A percentile compares a stretch with the other conserved stretches of the same genome.
Evolutionary conservation across 2,797 vertebrate species (phyloP).

Genomic region (Hirundo rustica): DNA sequence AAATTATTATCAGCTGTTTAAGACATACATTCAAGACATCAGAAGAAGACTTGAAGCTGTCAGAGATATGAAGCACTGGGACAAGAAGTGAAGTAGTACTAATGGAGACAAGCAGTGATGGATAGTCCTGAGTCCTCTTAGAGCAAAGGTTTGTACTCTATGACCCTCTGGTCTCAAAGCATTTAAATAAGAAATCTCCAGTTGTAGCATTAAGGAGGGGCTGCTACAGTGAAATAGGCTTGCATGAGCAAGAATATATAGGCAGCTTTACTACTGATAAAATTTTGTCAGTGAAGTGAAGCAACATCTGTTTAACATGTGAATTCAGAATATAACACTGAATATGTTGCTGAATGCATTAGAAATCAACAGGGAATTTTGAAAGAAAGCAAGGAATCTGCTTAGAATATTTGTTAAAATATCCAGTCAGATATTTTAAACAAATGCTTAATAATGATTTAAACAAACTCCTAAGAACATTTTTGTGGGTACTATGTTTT

Average conservation of each 20-base stretch:
- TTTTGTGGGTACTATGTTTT: neutral
- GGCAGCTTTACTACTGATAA: neutral
- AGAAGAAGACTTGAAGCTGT: neutral
- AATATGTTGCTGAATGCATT: neutral
- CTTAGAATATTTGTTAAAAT: too few species aligned
- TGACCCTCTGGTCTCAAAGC: neutral
- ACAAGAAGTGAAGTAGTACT: neutral
- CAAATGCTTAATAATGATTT: neutral
- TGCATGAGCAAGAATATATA: neutral
- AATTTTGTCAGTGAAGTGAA: neutral
- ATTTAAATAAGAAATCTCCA: constrained; percentile 3
- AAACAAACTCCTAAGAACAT: neutral
- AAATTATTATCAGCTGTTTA: neutral
- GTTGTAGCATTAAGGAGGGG: neutral
- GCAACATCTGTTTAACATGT: neutral
- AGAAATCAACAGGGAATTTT: neutral
- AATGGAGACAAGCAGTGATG: neutral
- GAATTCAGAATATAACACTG: neutral
- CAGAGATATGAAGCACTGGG: neutral
- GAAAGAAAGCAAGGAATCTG: neutral
- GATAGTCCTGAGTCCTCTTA: neutral
- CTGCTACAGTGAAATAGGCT: neutral
- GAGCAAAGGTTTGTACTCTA: neutral
- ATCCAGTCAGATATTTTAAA: neutral
- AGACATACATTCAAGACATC: neutral